Conservation (phyloP, 2,797 vertebrate species). For the Telmatherina bonti region DNA sequence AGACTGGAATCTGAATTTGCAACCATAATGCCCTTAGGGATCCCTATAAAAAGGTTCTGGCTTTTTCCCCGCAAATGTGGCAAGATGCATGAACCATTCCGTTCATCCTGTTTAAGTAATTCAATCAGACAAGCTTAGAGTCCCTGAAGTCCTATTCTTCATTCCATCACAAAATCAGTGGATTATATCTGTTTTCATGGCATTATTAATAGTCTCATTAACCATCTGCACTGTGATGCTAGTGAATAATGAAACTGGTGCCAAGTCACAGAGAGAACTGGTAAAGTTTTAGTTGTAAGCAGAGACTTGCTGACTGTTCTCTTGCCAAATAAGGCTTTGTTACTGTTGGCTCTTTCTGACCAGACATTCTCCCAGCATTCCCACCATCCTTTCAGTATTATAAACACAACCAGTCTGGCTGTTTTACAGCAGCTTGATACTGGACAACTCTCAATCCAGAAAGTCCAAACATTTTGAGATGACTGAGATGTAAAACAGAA, state of each 20-base stretch:
- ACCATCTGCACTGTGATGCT: neutral
- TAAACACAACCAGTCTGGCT: conserved; percentile 54
- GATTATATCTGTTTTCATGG: conserved; percentile 38
- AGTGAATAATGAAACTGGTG: neutral
- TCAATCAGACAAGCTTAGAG: neutral
- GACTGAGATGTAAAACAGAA: conserved; percentile 20
- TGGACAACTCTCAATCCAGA: conserved; percentile 15
- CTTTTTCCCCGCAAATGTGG: no score
- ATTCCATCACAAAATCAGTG: neutral
- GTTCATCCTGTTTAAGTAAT: no score
- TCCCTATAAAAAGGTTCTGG: no score
- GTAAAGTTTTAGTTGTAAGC: neutral
- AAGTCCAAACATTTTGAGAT: conserved; percentile 39
- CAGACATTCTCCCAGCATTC: conserved; percentile 25
- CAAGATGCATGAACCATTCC: no score
- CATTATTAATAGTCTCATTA: conserved; percentile 17
- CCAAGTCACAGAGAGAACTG: neutral
- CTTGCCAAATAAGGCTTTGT: conserved; percentile 69
- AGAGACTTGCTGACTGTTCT: conserved; percentile 18
- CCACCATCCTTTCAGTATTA: conserved; percentile 23
- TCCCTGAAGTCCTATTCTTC: conserved; percentile 1
- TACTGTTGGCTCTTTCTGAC: conserved; percentile 18
- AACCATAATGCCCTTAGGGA: neutral
- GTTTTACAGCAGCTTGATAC: conserved; percentile 19
- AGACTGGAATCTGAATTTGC: no score